phyloP scores from a whole-genome alignment of 2,888 invertebrate genomes.

The Seira musarum region DNA sequence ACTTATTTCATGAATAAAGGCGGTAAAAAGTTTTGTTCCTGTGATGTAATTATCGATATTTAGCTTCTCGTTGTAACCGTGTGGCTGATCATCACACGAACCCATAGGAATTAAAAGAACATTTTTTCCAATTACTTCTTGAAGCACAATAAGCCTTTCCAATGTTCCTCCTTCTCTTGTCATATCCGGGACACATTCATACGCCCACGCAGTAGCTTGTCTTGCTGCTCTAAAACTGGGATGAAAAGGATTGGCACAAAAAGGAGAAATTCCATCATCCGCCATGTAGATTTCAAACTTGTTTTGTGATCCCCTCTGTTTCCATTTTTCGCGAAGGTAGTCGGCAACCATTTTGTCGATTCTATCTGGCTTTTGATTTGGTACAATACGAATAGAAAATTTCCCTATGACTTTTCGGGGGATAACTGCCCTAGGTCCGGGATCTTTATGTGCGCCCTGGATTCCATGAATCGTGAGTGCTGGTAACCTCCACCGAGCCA shows the following conservation, averaged over 20 bases:
- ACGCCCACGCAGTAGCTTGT: conserved; percentile 87
- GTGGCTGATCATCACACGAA: conserved; percentile 96
- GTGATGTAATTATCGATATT: conserved; percentile 93
- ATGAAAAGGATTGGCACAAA: conserved; percentile 94
- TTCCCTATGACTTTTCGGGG: conserved; percentile 95
- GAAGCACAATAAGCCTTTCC: conserved; percentile 70
- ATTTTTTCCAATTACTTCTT: conserved; percentile 93
- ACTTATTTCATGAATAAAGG: conserved; percentile 87
- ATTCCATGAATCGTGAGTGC: conserved; percentile 95
- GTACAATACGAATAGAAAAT: conserved; percentile 97
- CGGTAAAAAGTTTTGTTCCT: conserved; percentile 92
- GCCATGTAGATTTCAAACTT: conserved; percentile 71
- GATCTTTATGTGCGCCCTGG: conserved; percentile 93
- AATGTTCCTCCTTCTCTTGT: conserved; percentile 91
- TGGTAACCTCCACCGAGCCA: conserved; percentile 97
- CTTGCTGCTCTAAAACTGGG: conserved; percentile 93
- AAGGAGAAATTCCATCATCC: conserved; percentile 76
- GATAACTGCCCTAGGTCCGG: conserved; percentile 97
- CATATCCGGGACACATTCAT: conserved; percentile 92
- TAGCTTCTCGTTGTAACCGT: conserved; percentile 98
- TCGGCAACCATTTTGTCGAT: conserved; percentile 85
- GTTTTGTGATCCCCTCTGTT: conserved; percentile 87
- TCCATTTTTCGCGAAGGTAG: conserved; percentile 85
- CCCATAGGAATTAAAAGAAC: conserved; percentile 96
- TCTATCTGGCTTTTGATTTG: conserved; percentile 88